Evolutionary conservation across 2,888 invertebrate genomes (phyloP).

Genomic region (Eilema depressum): DNA sequence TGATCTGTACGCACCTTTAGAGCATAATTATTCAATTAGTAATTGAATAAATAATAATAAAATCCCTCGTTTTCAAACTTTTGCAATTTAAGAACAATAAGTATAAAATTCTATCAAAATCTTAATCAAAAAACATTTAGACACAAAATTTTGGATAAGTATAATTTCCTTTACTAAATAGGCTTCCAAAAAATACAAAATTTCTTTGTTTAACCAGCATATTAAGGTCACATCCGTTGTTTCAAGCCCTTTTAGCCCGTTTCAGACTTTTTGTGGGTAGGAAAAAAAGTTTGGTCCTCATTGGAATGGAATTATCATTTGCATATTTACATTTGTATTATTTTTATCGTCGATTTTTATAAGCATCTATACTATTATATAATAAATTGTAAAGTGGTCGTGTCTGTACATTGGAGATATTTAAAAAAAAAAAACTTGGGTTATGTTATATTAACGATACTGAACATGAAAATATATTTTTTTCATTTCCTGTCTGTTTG

Average conservation of each 20-base stretch:
- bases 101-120: background rate
- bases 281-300: background rate
- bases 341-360: background rate
- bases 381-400: too few species aligned
- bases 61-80: background rate
- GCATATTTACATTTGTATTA: background rate
- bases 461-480: too few species aligned
- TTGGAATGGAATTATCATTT: background rate
- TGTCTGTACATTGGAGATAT: too few species aligned
- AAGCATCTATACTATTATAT: too few species aligned
- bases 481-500: too few species aligned
- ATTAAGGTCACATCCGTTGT: constrained; percentile 2
- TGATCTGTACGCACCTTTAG: too few species aligned
- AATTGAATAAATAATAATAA: too few species aligned
- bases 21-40: too few species aligned
- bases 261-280: background rate
- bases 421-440: too few species aligned
- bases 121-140: background rate
- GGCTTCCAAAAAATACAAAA: constrained; percentile 9
- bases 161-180: background rate
- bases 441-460: too few species aligned
- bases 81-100: background rate
- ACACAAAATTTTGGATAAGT: background rate
- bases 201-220: background rate
- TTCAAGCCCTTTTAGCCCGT: background rate